Percentiles rank a stretch among this genome's conserved stretches.
phyloP scores from a whole-genome alignment of 2,888 invertebrate species.

The Acanthosoma haemorrhoidale region DNA sequence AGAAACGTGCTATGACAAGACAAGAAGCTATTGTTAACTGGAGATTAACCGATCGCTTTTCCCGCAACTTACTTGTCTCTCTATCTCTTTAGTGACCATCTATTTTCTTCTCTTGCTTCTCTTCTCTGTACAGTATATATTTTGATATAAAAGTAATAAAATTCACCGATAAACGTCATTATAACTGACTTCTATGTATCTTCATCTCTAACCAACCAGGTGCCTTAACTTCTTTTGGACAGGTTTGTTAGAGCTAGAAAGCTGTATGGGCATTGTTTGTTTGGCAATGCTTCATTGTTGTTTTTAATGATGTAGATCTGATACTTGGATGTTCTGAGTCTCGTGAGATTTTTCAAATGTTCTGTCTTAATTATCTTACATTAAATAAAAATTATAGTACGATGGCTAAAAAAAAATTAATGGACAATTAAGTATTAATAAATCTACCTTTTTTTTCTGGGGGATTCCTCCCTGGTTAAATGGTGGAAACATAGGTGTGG shows the following conservation, averaged over 20 bases:
- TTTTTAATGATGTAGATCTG: slow-evolving; percentile 6
- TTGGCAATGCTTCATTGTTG: background rate
- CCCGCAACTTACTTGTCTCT: slow-evolving; percentile 11
- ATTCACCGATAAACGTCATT: background rate
- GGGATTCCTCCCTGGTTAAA: background rate
- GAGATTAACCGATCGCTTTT: background rate
- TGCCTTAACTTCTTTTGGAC: slow-evolving; percentile 36
- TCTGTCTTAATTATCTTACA: slow-evolving; percentile 18
- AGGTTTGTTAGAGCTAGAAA: slow-evolving; percentile 26
- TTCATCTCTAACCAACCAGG: slow-evolving; percentile 38
- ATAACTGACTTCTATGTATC: slow-evolving; percentile 28
- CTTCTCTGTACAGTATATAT: slow-evolving; percentile 25
- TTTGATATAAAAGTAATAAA: slow-evolving; percentile 20
- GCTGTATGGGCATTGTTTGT: background rate
- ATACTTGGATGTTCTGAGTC: slow-evolving; percentile 22
- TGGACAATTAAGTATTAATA: slow-evolving; percentile 10
- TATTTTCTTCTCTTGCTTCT: slow-evolving; percentile 18
- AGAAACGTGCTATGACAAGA: background rate
- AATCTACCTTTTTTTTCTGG: background rate
- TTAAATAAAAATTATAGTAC: background rate
- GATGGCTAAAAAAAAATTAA: background rate
- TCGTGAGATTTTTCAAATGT: slow-evolving; percentile 23
- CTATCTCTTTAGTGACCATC: background rate
- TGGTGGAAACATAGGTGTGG: slow-evolving; percentile 1
- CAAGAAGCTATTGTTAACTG: background rate